These are phyloP conservation scores for Planococcus citri DNA, from an alignment of 1,140 invertebrate genomes.

Conservation along the genomic window DNA sequence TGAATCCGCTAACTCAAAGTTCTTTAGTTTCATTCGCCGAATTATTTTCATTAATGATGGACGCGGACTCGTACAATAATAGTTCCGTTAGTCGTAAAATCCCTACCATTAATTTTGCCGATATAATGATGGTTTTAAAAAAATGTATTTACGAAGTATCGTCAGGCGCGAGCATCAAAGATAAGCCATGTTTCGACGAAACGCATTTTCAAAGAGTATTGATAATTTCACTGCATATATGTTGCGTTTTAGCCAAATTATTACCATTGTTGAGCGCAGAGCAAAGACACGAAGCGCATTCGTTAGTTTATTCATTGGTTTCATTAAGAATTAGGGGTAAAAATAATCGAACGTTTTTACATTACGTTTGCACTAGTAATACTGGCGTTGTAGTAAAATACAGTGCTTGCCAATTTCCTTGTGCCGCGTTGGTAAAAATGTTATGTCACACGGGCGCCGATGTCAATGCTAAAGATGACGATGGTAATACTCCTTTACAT, in stretches of 20 bases:
- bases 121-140: slow-evolving; percentile 36
- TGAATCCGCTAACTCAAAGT: slow-evolving; percentile 88
- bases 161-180: slow-evolving; percentile 26
- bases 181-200: slow-evolving; percentile 41
- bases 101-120: slow-evolving; percentile 33
- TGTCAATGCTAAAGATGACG: slow-evolving; percentile 56
- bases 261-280: slow-evolving; percentile 31
- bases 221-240: slow-evolving; percentile 72
- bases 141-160: slow-evolving; percentile 31
- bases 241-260: slow-evolving; percentile 55
- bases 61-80: slow-evolving; percentile 37
- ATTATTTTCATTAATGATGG: slow-evolving; percentile 88
- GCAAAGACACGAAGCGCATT: slow-evolving; percentile 32
- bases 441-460: slow-evolving; percentile 71
- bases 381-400: slow-evolving; percentile 48
- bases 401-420: slow-evolving; percentile 62
- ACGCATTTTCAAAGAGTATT: slow-evolving; percentile 68
- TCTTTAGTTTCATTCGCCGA: slow-evolving; percentile 87
- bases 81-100: slow-evolving; percentile 34
- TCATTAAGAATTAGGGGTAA: slow-evolving; percentile 35
- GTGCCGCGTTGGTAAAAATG: slow-evolving; percentile 55
- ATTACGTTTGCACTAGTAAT: slow-evolving; percentile 60
- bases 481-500: slow-evolving; percentile 72
- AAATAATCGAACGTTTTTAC: slow-evolving; percentile 62
- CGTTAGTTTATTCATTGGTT: slow-evolving; percentile 28